Evolutionary conservation across 2,888 invertebrate species (phyloP), one percentile per base, ranked within the genome.

Genomic region (Patella ulyssiponensis): DNA sequence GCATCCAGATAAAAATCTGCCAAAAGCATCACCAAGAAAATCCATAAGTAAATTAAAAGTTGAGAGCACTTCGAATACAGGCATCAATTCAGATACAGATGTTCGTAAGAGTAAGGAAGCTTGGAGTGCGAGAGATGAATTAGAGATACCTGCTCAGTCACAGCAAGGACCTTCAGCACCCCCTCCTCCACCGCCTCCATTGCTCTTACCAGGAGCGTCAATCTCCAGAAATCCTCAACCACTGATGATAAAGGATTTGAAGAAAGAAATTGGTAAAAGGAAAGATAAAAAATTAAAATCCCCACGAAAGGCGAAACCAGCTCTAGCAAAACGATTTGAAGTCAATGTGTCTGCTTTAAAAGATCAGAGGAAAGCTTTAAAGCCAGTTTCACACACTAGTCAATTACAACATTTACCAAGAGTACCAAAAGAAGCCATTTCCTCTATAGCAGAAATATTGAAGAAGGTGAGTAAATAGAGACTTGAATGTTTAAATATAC

Each of bases 371-470:
- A 82, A 83, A 33, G 79, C 84, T 64, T 81, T 90, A 73, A 85
- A 80, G 74, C 83, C 88, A 11, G 86, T 84, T 58, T 85, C 86
- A 9, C 87, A 89, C 70, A 87, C 87, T 0, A 81, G 83, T 69
- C 87, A 88, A 77, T 82, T 87, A 56, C 77, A 80, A 71, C 84
- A 87, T 54, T 81, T 87, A 9, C 83, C 82, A 52, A 71, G 80
- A 27, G 83, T 85, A 12, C 83, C 84, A 54, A 78, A 82, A 71
- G 84, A 84, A 64, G 80, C 84, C 15, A 80, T 87, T 9, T 80
- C 80, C 3, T 86, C 87, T 27, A 86, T 90, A 23, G 88, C 88
- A 27, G 88, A 86, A 54, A 86, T 89, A 53, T 84, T 90, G 33
- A 88, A 84, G 80, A 86, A 86, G 88, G 90, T 89, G 78, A 79